Percentiles rank a stretch among this genome's conserved stretches.
These are phyloP conservation scores for Tachysurus vachellii DNA, from an alignment of 2,113 vertebrate genomes.

Conservation along the genomic window DNA sequence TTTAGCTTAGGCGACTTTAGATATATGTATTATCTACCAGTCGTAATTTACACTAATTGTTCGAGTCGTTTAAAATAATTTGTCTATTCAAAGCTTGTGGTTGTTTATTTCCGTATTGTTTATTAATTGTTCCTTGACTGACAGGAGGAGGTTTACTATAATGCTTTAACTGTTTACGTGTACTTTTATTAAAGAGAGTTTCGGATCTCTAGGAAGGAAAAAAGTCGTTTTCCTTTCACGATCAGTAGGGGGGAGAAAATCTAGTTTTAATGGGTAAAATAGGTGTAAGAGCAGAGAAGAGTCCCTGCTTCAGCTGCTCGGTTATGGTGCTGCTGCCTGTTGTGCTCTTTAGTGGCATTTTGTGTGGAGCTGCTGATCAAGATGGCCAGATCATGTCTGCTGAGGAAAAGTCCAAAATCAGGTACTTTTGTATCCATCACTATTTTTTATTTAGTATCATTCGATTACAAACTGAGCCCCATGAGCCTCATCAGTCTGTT, in stretches of 20 bases:
- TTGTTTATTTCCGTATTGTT: not conserved
- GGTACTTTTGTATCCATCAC: constrained; percentile 55
- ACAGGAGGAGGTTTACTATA: not conserved
- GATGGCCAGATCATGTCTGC: constrained; percentile 70
- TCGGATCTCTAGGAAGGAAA: not conserved
- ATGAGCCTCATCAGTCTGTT: not conserved
- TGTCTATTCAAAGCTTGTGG: not conserved
- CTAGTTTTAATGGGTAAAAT: constrained; percentile 8
- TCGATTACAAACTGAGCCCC: not conserved
- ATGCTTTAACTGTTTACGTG: not conserved
- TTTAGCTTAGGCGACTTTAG: not conserved
- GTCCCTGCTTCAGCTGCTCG: not conserved
- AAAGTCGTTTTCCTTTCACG: not conserved
- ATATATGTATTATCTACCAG: not conserved
- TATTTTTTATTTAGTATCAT: not conserved
- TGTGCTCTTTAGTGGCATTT: constrained; percentile 58
- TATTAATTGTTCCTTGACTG: not conserved
- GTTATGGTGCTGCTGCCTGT: constrained; percentile 60
- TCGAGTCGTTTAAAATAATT: not conserved
- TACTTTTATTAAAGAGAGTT: not conserved
- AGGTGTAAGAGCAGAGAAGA: constrained; percentile 2
- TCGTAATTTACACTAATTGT: not conserved
- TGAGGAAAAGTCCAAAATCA: constrained; percentile 72
- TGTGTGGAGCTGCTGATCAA: constrained; percentile 60
- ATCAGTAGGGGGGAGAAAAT: not conserved